Percentiles rank a stretch among this genome's conserved stretches.
Evolutionary conservation across 2,113 vertebrate species (phyloP).

Genomic region (Etia nguti): DNA sequence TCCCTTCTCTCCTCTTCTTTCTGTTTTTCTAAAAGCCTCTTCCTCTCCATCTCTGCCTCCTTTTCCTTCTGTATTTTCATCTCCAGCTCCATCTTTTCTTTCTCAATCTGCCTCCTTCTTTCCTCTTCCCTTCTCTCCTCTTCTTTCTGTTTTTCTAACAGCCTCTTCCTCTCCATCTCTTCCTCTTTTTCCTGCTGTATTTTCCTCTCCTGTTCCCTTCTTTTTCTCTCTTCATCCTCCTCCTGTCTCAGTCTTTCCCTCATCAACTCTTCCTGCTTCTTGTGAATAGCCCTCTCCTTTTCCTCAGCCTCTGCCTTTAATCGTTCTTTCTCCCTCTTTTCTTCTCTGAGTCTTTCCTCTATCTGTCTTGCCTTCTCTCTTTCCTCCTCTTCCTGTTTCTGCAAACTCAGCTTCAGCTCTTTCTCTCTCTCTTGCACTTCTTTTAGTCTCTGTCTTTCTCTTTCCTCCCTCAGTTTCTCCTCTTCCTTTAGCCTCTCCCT

Average conservation of each 20-base stretch:
- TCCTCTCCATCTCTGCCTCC: background rate
- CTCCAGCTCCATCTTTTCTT: background rate
- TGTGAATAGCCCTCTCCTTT: background rate
- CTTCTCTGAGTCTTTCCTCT: slow-evolving; percentile 3
- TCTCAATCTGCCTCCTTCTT: background rate
- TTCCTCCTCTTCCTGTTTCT: slow-evolving; percentile 6
- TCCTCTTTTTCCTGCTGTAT: background rate
- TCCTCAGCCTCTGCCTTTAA: background rate
- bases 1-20: background rate
- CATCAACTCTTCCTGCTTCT: background rate
- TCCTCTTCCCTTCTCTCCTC: background rate
- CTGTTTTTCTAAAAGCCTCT: background rate
- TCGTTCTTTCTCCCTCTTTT: background rate
- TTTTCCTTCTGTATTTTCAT: background rate
- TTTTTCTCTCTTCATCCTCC: background rate
- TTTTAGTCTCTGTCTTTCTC: background rate
- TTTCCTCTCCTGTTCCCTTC: background rate
- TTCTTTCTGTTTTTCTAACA: background rate
- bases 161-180: background rate
- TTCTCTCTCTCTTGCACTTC: background rate
- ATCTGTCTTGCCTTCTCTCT: background rate
- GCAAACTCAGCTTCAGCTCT: background rate
- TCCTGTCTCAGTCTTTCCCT: background rate
- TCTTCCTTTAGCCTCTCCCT: background rate
- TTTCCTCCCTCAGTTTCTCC: background rate